Percentiles rank a stretch among this genome's conserved stretches.
Conservation (phyloP, 2,113 vertebrate species). For the Pachycephala philippinensis region DNA sequence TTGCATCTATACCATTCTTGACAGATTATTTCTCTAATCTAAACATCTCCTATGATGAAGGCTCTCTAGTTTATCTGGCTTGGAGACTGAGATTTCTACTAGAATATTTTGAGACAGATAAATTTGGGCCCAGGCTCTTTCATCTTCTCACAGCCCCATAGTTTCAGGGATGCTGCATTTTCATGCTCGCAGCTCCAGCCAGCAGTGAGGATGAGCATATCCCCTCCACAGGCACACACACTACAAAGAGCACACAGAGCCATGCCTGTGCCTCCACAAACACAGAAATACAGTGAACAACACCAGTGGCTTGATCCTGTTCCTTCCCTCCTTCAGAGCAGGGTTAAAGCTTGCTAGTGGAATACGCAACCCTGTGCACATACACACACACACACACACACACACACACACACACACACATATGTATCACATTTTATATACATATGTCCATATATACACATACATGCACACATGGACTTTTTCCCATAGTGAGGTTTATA, state of each 20-base stretch:
- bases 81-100: not conserved
- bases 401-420: no score
- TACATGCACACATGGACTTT: fast-evolving
- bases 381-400: no score
- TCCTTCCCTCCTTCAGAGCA: not conserved
- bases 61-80: not conserved
- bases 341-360: not conserved
- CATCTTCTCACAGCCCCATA: not conserved
- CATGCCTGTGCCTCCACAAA: not conserved
- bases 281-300: not conserved
- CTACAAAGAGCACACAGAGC: not conserved
- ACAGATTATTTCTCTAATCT: constrained; percentile 29
- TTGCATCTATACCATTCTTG: not conserved
- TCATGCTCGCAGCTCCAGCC: not conserved
- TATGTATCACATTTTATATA: no score
- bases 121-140: not conserved
- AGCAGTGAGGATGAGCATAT: not conserved
- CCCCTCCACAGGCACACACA: fast-evolving
- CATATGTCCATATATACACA: no score
- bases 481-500: not conserved
- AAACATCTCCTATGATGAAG: not conserved
- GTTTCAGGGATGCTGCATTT: not conserved
- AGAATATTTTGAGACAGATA: not conserved
- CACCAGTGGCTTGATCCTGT: not conserved
- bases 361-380: fast-evolving